Evolutionary conservation across 2,888 invertebrate genomes (phyloP).

Genomic region (Callinectes sapidus): DNA sequence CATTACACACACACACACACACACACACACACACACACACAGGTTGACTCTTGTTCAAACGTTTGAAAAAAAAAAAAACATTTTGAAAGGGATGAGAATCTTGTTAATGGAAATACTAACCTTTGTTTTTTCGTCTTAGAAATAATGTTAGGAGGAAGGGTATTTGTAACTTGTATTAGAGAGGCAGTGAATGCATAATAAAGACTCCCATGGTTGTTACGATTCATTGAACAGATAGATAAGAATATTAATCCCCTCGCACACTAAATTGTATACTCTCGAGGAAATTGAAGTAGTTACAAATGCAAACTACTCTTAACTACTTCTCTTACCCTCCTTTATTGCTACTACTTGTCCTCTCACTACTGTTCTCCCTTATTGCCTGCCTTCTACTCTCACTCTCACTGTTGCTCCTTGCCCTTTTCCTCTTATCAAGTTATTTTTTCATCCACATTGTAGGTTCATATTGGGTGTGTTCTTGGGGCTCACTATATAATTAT

Average conservation of each 20-base stretch:
- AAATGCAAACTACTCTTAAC: neutral
- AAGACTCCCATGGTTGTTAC: neutral
- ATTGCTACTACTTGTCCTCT: neutral
- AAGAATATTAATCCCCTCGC: neutral
- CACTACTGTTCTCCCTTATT: neutral
- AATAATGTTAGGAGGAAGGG: neutral
- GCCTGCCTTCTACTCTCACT: neutral
- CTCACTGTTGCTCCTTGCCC: too few relatives aligned
- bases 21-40: conserved; percentile 23
- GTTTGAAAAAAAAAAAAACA: too few relatives aligned
- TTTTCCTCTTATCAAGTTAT: neutral
- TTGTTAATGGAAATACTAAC: neutral
- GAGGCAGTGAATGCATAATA: neutral
- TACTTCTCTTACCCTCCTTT: neutral
- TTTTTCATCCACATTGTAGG: too few relatives aligned
- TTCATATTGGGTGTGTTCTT: neutral
- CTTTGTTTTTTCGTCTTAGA: neutral
- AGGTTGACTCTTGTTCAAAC: neutral
- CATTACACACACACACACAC: neutral
- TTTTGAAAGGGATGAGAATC: neutral
- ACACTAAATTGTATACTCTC: neutral
- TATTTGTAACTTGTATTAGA: neutral
- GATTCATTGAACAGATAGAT: neutral
- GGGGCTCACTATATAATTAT: neutral
- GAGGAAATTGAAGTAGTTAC: neutral